Percentiles rank a stretch among this genome's conserved stretches.
phyloP scores from a whole-genome alignment of 2,797 vertebrate genomes.

The Brachyrhaphis roseni region DNA sequence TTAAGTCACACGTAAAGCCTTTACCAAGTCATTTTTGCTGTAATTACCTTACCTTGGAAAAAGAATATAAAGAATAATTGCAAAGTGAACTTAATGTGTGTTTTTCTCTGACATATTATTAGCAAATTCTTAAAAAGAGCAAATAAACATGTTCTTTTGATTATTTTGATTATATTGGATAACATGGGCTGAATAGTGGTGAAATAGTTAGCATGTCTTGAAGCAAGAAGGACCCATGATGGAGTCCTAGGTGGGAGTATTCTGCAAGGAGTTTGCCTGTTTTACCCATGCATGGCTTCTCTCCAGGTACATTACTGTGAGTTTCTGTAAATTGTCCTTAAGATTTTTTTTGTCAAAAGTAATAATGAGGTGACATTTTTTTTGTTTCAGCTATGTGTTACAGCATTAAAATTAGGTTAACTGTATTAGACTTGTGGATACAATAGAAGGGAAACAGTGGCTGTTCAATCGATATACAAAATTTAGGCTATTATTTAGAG shows the following conservation, averaged over 20 bases:
- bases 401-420: neutral
- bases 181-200: neutral
- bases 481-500: neutral
- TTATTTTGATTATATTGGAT: neutral
- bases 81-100: slow-evolving; percentile 7
- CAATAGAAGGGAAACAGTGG: neutral
- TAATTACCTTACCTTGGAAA: slow-evolving; percentile 29
- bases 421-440: neutral
- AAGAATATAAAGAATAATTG: slow-evolving; percentile 40
- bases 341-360: neutral
- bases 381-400: no score
- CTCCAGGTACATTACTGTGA: neutral
- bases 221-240: neutral
- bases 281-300: neutral
- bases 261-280: neutral
- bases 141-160: neutral
- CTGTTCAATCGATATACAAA: neutral
- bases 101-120: neutral
- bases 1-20: slow-evolving; percentile 30
- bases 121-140: neutral
- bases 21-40: slow-evolving; percentile 25
- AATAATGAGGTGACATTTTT: neutral
- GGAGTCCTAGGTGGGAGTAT: neutral
- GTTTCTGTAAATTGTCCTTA: neutral
- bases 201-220: neutral